Percentiles rank a stretch among this genome's conserved stretches.
These are phyloP conservation scores for Neodiprion virginianus DNA, from an alignment of 1,140 invertebrate genomes.

Conservation along the genomic window DNA sequence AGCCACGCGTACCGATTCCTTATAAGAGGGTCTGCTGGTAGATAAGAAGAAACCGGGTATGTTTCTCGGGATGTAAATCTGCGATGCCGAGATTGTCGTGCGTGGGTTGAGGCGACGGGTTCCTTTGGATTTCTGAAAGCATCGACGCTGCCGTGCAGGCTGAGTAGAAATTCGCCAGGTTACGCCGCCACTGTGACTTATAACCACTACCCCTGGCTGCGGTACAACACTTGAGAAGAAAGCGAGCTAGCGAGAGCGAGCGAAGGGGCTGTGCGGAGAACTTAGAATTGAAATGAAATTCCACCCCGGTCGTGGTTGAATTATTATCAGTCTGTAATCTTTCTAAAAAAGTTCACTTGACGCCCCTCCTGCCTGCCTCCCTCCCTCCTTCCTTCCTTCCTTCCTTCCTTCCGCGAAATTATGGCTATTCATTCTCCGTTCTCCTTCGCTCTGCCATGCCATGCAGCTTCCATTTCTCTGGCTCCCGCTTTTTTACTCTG, in stretches of 20 bases:
- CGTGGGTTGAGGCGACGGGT: neutral
- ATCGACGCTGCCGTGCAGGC: neutral
- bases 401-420: conserved; percentile 5
- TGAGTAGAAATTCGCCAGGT: neutral
- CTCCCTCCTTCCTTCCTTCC: neutral
- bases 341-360: conserved; percentile 34
- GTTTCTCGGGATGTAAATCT: neutral
- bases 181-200: conserved; percentile 39
- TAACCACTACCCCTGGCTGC: conserved; percentile 26
- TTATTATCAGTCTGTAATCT: conserved; percentile 49
- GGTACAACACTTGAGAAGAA: neutral
- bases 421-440: neutral
- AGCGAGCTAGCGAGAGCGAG: neutral
- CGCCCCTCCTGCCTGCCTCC: conserved; percentile 1
- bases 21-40: neutral
- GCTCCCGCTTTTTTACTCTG: neutral
- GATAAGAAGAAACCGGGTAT: neutral
- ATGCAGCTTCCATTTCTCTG: neutral
- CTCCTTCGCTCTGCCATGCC: neutral
- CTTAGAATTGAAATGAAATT: conserved; percentile 48
- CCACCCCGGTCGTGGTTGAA: conserved; percentile 42
- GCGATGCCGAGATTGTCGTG: neutral
- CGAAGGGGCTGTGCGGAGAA: conserved; percentile 21
- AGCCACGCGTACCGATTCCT: neutral
- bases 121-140: neutral